Evolutionary conservation across 2,113 vertebrate genomes (phyloP), one percentile per base, ranked within the genome.

Genomic region (Leptosomus discolor): DNA sequence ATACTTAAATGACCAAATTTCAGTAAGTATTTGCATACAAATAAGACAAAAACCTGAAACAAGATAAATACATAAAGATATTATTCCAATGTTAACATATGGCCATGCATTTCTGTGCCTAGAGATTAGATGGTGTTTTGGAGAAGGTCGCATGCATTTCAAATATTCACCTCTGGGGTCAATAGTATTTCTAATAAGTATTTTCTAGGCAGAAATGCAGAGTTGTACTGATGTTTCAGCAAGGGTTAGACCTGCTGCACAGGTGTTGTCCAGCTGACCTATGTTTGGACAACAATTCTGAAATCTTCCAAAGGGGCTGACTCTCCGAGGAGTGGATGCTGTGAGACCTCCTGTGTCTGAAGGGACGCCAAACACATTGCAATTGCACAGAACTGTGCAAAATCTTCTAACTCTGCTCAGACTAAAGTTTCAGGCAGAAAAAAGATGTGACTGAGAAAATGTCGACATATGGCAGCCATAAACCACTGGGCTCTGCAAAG

Each of bases 401-500:
- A 83, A 53, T 43, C 45, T 67, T 79, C 15, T 41, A 65, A 48
- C 15, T 61, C 7, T 10, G 36, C 26, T 41, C 46, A 74, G 39
- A 64, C 14, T 48, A 50, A 53, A 83, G 17, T 71, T 85, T 60
- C 67, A 45, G 24, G 15, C 16, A 86, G 45, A 82, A 68, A 88
- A 71, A 43, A 63, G 3, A 60, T 39, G 41, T 11, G 13, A 78
- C 48, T 23, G 34, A 58, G 65, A 82, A 93, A 82, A 80, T 4
- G 18, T 53, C 1, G 9, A 63, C 58, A 50, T 74, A 48, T 27
- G 77, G 76, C 50, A 81, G 16, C 69, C 51, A 85, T 64, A 92
- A 93, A 91, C 48, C 69, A 76, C 39, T 39, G 63, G 43, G 41
- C 20, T 91, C 77, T 82, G 92, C 57, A 91, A 79, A 61, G 37